These are phyloP conservation scores for Cariama cristata DNA, from an alignment of 2,113 vertebrate genomes.

Conservation along the genomic window DNA sequence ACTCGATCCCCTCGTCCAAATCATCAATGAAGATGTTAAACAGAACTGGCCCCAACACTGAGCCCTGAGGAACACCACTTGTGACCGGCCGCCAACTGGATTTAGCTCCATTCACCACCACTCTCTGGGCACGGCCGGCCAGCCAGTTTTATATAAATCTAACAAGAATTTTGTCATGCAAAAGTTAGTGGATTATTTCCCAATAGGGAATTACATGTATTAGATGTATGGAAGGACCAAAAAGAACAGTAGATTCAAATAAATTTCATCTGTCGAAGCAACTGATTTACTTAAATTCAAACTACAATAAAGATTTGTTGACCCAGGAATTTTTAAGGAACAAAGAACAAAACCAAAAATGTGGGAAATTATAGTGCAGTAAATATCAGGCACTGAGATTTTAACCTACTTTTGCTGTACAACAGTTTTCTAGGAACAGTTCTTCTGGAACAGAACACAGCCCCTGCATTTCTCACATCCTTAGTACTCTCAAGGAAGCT, in stretches of 20 bases:
- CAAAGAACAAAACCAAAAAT: neutral
- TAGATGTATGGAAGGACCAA: neutral
- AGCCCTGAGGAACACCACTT: no score
- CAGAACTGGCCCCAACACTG: no score
- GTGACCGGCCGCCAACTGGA: no score
- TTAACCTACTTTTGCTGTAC: neutral
- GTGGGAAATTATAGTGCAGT: neutral
- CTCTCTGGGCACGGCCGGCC: no score
- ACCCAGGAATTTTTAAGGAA: neutral
- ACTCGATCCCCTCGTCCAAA: no score
- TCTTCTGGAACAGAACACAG: neutral
- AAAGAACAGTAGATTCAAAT: neutral
- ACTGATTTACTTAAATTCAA: neutral
- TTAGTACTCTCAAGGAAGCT: neutral
- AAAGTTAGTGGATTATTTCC: neutral
- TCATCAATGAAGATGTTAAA: no score
- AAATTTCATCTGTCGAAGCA: neutral
- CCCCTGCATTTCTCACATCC: neutral
- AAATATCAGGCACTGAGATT: fast-evolving
- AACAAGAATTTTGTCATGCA: neutral
- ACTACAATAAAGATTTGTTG: neutral
- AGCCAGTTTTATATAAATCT: neutral
- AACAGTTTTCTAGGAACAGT: neutral
- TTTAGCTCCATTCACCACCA: no score
- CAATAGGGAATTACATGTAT: neutral